Base-by-base conservation (phyloP, 1,140 invertebrate species). In the Drosophila erecta region DNA sequence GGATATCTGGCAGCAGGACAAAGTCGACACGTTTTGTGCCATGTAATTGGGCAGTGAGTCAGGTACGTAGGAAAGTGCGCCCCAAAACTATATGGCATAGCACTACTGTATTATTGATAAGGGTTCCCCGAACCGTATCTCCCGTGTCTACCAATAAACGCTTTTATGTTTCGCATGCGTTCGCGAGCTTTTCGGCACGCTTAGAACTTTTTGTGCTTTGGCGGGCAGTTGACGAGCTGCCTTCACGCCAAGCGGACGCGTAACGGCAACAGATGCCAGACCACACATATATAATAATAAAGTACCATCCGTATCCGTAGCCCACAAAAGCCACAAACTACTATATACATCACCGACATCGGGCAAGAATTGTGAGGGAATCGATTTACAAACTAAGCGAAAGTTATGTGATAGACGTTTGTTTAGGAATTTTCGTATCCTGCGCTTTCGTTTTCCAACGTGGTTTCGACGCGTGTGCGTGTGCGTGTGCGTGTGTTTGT, bases 161-260 rank as follows among this genome's bases (percentile, higher is more conserved):
- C 75, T 83, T 71, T 65, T 43, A 56, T 49, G 56, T 60, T 81
- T 53, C 38, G 57, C 38, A 37, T 20, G n/a, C 40, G n/a, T 17
- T 20, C 14, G 20, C 69, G 35, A 70, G 66, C 66, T 72, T 72
- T 72, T 71, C 37, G 60, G 51, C 69, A 78, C 61, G 73, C 77
- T 86, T 81, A 87, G 83, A 85, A 87, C 83, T 85, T 87, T 87
- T 46, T 46, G 67, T 72, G 80, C 80, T 86, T 70, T 69, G 22
- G 81, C 74, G 78, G 56, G 69, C 84, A 87, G 79, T 87, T 89
- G 76, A 79, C 57, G 84, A 84, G 83, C 66, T 87, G 83, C 79
- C 67, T 80, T 84, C 83, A 89, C 70, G 64, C 76, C 56, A 65
- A 89, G 61, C 83, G 79, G 83, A 79, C 84, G 84, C 72, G 66